phyloP scores from a whole-genome alignment of 30 jellyfish, hydroid and myxozoan species.

The Aurelia aurita region DNA sequence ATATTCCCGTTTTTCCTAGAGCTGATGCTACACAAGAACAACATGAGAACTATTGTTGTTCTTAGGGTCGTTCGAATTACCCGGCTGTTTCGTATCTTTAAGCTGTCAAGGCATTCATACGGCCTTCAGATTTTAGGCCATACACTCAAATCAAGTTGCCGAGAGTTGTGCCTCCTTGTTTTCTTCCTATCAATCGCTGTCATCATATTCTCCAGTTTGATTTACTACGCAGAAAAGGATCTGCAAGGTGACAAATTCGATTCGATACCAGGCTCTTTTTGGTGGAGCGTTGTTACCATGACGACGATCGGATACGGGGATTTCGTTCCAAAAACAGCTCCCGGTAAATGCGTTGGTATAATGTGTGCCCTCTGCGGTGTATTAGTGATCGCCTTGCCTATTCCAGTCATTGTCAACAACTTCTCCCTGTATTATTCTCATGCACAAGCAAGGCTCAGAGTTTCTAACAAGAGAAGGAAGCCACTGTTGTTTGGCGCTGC shows the following conservation, averaged over 20 bases:
- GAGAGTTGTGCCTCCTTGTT: conserved; percentile 83
- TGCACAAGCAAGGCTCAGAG: conserved; percentile 87
- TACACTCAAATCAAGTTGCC: conserved; percentile 88
- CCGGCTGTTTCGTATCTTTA: conserved; percentile 87
- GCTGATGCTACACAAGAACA: conserved; percentile 53
- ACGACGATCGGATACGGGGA: conserved; percentile 97
- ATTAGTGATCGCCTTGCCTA: conserved; percentile 85
- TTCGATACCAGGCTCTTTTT: conserved; percentile 91
- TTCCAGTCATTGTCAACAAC: conserved; percentile 91
- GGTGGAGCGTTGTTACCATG: conserved; percentile 99
- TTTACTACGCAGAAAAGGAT: conserved; percentile 90
- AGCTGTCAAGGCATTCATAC: conserved; percentile 88
- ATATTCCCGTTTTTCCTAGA: conserved; percentile 85
- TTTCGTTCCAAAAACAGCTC: conserved; percentile 83
- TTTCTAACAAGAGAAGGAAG: conserved; percentile 66
- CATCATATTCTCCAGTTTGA: conserved; percentile 86
- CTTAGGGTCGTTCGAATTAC: conserved; percentile 85
- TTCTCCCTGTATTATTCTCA: conserved; percentile 90
- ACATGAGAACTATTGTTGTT: conserved; percentile 86
- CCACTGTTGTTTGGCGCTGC: conserved; percentile 77
- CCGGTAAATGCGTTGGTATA: conserved; percentile 90
- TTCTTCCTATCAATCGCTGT: conserved; percentile 92
- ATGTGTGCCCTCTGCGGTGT: conserved; percentile 98
- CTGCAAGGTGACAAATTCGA: conserved; percentile 64
- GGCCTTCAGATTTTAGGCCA: conserved; percentile 95